These are phyloP conservation scores for Zosterops borbonicus DNA, from an alignment of 2,113 vertebrate genomes.

Conservation along the genomic window DNA sequence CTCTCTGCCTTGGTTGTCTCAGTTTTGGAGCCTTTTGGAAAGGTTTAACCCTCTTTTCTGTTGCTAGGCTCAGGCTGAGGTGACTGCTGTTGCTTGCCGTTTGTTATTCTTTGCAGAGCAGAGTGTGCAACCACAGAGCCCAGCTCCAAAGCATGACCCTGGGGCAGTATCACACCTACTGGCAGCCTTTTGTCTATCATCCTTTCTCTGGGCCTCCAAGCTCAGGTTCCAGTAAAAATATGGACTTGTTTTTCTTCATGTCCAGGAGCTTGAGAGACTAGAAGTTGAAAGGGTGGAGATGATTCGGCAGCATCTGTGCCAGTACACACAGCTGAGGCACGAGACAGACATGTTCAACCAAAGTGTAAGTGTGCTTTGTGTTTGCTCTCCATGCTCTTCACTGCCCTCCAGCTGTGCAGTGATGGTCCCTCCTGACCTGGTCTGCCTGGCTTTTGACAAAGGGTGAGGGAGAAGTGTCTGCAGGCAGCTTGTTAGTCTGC, in stretches of 20 bases:
- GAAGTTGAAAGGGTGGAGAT: constrained; percentile 96
- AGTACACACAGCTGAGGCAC: constrained; percentile 94
- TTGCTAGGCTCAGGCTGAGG: not conserved
- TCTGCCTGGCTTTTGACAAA: not conserved
- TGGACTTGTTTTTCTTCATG: not conserved
- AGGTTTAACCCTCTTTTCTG: not conserved
- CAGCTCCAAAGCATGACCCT: not conserved
- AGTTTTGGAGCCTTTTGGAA: not conserved
- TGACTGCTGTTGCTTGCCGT: not conserved
- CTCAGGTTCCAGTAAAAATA: not conserved
- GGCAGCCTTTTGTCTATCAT: not conserved
- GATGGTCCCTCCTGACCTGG: rapidly evolving
- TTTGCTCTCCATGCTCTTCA: not conserved
- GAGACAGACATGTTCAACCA: constrained; percentile 99
- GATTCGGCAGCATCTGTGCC: constrained; percentile 93
- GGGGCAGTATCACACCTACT: not conserved
- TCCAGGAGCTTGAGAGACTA: constrained; percentile 92
- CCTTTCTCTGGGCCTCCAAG: not conserved
- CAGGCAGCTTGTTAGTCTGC: not conserved
- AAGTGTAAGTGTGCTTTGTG: constrained; percentile 82
- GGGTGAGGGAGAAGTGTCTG: not conserved
- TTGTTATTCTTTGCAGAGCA: not conserved
- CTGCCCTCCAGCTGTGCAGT: not conserved
- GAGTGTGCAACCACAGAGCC: not conserved
- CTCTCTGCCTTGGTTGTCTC: not conserved